Conservation (phyloP, 2,113 vertebrate genomes). For the Peromyscus polionotus region DNA sequence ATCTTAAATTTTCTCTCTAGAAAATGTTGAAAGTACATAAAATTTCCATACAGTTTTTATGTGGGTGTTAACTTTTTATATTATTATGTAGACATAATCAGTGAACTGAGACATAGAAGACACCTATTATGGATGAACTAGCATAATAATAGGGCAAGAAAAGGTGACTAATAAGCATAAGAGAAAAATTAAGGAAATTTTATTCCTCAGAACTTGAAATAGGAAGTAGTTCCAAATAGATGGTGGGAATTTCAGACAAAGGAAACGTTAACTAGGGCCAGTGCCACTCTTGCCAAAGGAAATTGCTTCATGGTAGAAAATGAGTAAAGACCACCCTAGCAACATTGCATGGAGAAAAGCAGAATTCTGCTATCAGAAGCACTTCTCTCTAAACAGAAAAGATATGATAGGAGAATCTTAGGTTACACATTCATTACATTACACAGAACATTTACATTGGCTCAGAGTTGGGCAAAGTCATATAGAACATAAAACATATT, state of each 20-base stretch:
- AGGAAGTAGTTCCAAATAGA: slow-evolving; percentile 17
- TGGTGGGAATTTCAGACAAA: slow-evolving; percentile 5
- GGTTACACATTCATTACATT: background rate
- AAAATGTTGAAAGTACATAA: background rate
- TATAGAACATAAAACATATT: background rate
- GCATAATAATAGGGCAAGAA: background rate
- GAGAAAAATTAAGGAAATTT: background rate
- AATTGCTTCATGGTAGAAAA: background rate
- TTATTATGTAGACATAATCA: background rate
- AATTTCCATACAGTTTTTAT: background rate
- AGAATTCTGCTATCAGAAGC: background rate
- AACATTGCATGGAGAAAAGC: background rate
- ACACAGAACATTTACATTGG: background rate
- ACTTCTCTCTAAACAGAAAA: background rate
- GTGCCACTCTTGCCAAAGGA: background rate
- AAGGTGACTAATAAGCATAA: background rate
- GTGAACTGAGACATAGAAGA: background rate
- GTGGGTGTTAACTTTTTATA: background rate
- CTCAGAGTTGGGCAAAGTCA: background rate
- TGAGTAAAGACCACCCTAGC: background rate
- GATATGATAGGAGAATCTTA: background rate
- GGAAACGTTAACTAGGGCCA: background rate
- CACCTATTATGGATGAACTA: background rate
- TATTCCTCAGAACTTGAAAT: background rate
- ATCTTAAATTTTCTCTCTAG: slow-evolving; percentile 11